phyloP scores from a whole-genome alignment of 2,113 vertebrate genomes.

The Elephas maximus region DNA sequence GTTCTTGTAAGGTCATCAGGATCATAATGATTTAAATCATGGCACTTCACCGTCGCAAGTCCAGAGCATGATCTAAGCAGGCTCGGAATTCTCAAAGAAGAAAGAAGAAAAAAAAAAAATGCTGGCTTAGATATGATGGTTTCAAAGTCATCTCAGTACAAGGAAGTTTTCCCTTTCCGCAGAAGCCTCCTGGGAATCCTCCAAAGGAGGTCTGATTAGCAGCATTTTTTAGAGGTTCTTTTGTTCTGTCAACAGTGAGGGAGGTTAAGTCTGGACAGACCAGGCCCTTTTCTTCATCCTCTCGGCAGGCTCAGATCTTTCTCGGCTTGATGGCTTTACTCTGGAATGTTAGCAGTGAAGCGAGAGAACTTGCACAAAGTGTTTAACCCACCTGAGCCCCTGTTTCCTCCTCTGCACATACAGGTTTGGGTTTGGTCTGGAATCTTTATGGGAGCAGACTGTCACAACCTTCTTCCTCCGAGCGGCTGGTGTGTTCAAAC shows the following conservation, averaged over 20 bases:
- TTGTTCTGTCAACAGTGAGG: conserved; percentile 71
- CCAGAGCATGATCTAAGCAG: conserved; percentile 86
- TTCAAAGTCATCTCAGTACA: conserved; percentile 82
- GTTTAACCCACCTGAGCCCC: not conserved
- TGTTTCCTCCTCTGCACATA: not conserved
- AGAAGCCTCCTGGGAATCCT: conserved; percentile 78
- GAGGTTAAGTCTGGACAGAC: conserved; percentile 72
- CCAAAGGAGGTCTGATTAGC: conserved; percentile 34
- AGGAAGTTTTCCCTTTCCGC: conserved; percentile 78
- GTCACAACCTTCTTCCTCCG: not conserved
- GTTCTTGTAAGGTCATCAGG: conserved; percentile 83
- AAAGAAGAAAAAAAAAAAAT: conserved; percentile 43
- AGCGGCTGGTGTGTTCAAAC: not conserved
- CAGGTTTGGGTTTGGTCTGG: not conserved
- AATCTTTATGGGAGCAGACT: not conserved
- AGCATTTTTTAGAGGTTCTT: conserved; percentile 69
- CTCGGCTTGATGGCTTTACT: not conserved
- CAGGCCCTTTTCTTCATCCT: not conserved
- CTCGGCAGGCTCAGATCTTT: not conserved
- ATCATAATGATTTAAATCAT: conserved; percentile 84
- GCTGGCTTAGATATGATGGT: conserved; percentile 76
- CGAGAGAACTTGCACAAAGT: not conserved
- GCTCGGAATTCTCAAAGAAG: conserved; percentile 80
- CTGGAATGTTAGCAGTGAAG: not conserved
- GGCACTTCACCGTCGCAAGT: conserved; percentile 78